Evolutionary conservation across 2,888 invertebrate genomes (phyloP).

Genomic region (Podotricha telesiphe): DNA sequence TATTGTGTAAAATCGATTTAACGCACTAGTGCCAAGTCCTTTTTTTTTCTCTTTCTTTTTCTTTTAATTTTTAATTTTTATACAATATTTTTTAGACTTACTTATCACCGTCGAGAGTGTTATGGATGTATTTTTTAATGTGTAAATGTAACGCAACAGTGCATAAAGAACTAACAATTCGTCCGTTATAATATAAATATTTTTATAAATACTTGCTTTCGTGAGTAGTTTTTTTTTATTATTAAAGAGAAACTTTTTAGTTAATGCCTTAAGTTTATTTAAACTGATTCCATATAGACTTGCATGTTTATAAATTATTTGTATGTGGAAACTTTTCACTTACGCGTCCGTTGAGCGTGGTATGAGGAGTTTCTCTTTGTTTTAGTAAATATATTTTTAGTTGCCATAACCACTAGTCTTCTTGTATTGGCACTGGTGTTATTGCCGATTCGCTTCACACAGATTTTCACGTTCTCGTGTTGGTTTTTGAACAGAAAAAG

Average conservation of each 20-base stretch:
- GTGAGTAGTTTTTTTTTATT: conserved; percentile 67
- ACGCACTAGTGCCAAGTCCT: conserved; percentile 75
- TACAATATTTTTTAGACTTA: conserved; percentile 39
- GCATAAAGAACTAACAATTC: conserved; percentile 43
- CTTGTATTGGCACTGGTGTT: conserved; percentile 83
- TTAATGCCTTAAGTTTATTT: conserved; percentile 63
- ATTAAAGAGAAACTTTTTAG: conserved; percentile 54
- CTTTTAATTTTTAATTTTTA: conserved; percentile 25
- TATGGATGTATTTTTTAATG: conserved; percentile 66
- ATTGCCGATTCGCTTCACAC: conserved; percentile 47
- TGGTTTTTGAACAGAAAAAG: conserved; percentile 76
- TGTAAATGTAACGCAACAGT: conserved; percentile 44
- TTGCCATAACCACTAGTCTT: conserved; percentile 81
- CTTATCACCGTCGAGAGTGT: conserved; percentile 66
- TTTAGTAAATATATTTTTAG: conserved; percentile 67
- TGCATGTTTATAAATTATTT: conserved; percentile 67
- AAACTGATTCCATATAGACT: conserved; percentile 63
- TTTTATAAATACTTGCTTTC: conserved; percentile 65
- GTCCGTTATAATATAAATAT: conserved; percentile 40
- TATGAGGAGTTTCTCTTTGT: conserved; percentile 61
- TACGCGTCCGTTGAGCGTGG: conserved; percentile 35
- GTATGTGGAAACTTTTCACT: conserved; percentile 65
- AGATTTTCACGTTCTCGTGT: conserved; percentile 48
- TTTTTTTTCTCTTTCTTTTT: background rate
- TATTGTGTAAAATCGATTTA: conserved; percentile 44